These are phyloP conservation scores for Seriola rivoliana DNA, from an alignment of 2,113 vertebrate species.

Conservation along the genomic window DNA sequence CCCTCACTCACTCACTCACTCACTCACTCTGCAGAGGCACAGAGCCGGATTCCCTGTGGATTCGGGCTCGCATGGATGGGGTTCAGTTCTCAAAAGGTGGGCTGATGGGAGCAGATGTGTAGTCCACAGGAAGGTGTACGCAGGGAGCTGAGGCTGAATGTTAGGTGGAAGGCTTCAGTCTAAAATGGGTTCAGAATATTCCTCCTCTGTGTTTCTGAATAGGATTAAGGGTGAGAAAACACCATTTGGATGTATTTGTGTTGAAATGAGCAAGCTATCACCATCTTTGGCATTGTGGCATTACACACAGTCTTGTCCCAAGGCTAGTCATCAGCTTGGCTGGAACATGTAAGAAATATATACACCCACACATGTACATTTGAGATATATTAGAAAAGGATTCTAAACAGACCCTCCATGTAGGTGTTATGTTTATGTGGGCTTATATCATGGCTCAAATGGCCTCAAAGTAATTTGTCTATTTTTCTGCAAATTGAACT, in stretches of 20 bases:
- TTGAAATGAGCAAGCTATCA: constrained; percentile 34
- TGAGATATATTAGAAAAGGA: constrained; percentile 57
- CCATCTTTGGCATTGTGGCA: constrained; percentile 55
- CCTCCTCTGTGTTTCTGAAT: constrained; percentile 13
- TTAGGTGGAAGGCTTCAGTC: background rate
- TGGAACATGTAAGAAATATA: constrained; percentile 65
- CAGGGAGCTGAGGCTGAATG: background rate
- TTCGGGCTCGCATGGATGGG: constrained; percentile 38
- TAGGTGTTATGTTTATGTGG: constrained; percentile 57
- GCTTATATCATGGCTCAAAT: constrained; percentile 47
- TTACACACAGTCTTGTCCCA: constrained; percentile 71
- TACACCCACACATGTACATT: constrained; percentile 69
- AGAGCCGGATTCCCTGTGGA: constrained; percentile 44
- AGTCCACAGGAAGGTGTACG: constrained; percentile 17
- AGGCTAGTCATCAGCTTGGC: constrained; percentile 75
- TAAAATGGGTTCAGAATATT: constrained; percentile 10
- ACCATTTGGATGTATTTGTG: constrained; percentile 43
- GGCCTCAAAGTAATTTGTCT: constrained; percentile 45
- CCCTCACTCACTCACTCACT: constrained; percentile 45
- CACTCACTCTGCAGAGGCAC: constrained; percentile 47
- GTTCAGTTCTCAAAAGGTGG: constrained; percentile 44
- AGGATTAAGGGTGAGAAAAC: constrained; percentile 46
- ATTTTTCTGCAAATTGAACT: constrained; percentile 51
- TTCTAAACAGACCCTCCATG: constrained; percentile 52
- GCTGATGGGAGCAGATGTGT: constrained; percentile 41